Evolutionary conservation across 2,113 vertebrate genomes (phyloP), one percentile per base, ranked within the genome.

Genomic region (Lampris incognitus): DNA sequence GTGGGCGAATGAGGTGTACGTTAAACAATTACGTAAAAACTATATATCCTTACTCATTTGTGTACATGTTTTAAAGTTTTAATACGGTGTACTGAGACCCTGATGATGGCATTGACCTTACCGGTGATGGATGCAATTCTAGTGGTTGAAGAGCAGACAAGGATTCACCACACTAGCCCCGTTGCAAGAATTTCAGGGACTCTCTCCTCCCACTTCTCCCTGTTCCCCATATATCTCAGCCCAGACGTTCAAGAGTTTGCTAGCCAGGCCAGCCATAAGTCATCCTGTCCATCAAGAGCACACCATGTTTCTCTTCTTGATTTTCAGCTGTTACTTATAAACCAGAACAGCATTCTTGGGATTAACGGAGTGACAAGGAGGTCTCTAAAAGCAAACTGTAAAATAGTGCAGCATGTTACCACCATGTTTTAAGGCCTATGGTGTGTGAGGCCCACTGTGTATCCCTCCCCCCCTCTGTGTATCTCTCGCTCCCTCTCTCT

Each of bases 271-370:
- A 41, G 69, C 72, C 84, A 8, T 90, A 90, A 85, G 87, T 92
- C 88, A 87, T 78, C 81, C 81, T 56, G 90, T 83, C 91, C 57
- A 83, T 89, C 89, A 86, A 36, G 76, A 8, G 13, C 6, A 74
- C 70, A 40, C 54, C 1, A 5, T 48, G 78, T 64, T 80, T 46
- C 67, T 76, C 10, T 36, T 76, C 85, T 41, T 61, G 79, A 71
- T 81, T 84, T 84, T 89, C 87, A 86, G 86, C 85, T 85, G 87
- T 82, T 82, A 67, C 84, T 87, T 85, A 83, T 90, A 85, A 91
- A 89, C 73, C 84, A 68, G 67, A 84, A 78, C 83, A 72, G 77
- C 84, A 85, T 83, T 84, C 79, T 83, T 69, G 54, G 89, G 85
- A 90, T 87, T 69, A 89, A 81, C 79, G 58, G 85, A 88, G 83